Evolutionary conservation across 2,888 invertebrate genomes (phyloP).

Genomic region (Trimorus sp.): DNA sequence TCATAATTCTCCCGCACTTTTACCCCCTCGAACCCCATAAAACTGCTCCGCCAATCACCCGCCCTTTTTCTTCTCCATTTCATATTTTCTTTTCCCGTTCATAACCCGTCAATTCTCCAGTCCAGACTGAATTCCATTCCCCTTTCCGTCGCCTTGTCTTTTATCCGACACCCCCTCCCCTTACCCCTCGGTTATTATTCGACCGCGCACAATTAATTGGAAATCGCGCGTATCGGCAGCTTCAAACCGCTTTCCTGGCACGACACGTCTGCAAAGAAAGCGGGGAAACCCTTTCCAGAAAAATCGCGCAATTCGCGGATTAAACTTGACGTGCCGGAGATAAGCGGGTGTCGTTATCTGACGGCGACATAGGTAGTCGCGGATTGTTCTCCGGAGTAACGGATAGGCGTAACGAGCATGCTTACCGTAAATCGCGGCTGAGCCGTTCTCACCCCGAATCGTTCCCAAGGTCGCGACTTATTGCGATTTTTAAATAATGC

Average conservation of each 20-base stretch:
- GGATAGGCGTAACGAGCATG: conserved; percentile 55
- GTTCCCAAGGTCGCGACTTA: conserved; percentile 43
- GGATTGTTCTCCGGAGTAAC: conserved; percentile 47
- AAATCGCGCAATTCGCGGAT: conserved; percentile 31
- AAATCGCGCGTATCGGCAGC: conserved; percentile 20
- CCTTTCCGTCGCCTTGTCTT: too few relatives aligned
- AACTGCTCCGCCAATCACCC: too few relatives aligned
- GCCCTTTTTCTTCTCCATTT: too few relatives aligned
- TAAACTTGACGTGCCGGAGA: conserved; percentile 50
- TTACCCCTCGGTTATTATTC: conserved; percentile 1
- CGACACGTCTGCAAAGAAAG: conserved; percentile 23
- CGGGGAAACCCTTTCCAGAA: conserved; percentile 29
- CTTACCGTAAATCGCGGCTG: conserved; percentile 37
- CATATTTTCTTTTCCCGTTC: too few relatives aligned
- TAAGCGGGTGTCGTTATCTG: conserved; percentile 57
- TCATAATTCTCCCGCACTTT: conserved; percentile 13
- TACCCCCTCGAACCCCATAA: conserved; percentile 1
- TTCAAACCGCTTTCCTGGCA: conserved; percentile 14
- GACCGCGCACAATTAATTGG: conserved; percentile 12
- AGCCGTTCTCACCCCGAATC: conserved; percentile 42
- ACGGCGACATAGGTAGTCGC: conserved; percentile 44
- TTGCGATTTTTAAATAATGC: not conserved
- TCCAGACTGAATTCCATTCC: conserved; percentile 13
- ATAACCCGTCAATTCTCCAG: too few relatives aligned
- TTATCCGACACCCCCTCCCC: not conserved